Evolutionary conservation across 1,140 invertebrate genomes (phyloP).

Genomic region (honey bee (Apis mellifera)): Amel_HAv3.1 CM009931.2:12346001-12346500

Average conservation of each 20-base stretch:
- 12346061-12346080: not conserved
- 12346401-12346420: not conserved
- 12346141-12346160: not conserved
- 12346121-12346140: not conserved
- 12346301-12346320: not conserved
- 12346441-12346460: not conserved
- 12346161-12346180: not conserved
- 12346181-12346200: not conserved
- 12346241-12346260: not conserved
- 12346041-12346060: not conserved
- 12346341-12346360: not conserved
- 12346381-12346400: not conserved
- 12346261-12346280: not conserved
- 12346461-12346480: not conserved
- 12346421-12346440: conserved; percentile 11
- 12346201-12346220: not conserved
- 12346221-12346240: not conserved
- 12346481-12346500: conserved; percentile 1
- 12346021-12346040: not conserved
- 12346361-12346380: not conserved
- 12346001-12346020: not conserved
- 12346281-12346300: not conserved
- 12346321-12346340: not conserved
- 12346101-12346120: not conserved
- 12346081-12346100: not conserved